Conservation (phyloP, 2,888 invertebrate species). For the Nomada lathburiana region DNA sequence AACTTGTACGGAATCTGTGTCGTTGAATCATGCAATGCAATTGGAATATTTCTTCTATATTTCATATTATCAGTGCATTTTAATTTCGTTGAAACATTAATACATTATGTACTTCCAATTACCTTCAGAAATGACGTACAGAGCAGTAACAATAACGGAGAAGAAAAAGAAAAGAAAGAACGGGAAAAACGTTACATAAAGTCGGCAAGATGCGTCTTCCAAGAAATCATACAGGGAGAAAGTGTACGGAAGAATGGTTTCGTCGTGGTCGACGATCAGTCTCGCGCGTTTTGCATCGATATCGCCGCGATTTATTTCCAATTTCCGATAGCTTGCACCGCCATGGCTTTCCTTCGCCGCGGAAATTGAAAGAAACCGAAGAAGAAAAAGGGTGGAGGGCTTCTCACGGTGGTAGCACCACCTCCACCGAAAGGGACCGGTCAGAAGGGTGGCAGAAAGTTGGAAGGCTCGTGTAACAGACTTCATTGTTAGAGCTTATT, state of each 20-base stretch:
- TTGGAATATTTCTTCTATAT: no score
- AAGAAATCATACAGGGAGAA: background rate
- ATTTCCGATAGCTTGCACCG: constrained; percentile 43
- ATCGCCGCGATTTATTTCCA: constrained; percentile 57
- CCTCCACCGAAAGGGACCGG: constrained; percentile 30
- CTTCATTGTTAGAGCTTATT: constrained; percentile 76
- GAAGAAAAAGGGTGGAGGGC: constrained; percentile 38
- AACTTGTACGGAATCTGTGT: no score
- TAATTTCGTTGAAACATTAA: no score
- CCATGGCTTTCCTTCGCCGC: constrained; percentile 35
- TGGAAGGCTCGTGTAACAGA: constrained; percentile 66
- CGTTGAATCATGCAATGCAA: no score
- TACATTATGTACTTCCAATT: no score
- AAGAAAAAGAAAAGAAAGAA: background rate
- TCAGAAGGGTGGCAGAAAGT: constrained; percentile 48
- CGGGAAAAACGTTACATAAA: background rate
- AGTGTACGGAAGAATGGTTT: background rate
- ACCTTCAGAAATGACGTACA: no score
- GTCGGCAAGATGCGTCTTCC: background rate
- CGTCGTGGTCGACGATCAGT: constrained; percentile 5
- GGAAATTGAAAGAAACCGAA: constrained; percentile 60
- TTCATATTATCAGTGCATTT: no score
- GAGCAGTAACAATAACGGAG: no score
- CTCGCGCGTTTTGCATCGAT: constrained; percentile 40
- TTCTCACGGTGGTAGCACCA: constrained; percentile 38